These are phyloP conservation scores for Fragum whitleyi DNA, from an alignment of 2,888 invertebrate genomes.

Conservation along the genomic window DNA sequence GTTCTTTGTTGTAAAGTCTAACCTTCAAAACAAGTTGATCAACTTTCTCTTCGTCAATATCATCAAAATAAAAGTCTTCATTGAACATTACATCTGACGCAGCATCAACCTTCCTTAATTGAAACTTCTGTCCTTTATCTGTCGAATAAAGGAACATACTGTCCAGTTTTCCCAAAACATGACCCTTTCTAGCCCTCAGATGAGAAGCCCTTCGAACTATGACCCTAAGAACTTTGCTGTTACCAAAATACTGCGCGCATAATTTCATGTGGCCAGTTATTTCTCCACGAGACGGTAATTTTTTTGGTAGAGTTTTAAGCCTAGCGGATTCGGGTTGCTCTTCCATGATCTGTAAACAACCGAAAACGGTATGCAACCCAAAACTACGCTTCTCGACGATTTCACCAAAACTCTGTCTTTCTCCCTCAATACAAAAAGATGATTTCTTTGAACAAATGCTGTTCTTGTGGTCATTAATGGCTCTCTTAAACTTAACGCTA, in stretches of 20 bases:
- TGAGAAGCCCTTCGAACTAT: not conserved
- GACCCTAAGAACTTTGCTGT: not conserved
- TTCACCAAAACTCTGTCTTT: too few species aligned
- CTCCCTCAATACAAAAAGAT: too few species aligned
- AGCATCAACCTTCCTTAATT: not conserved
- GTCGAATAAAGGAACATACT: not conserved
- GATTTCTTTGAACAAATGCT: too few species aligned
- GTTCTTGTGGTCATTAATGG: too few species aligned
- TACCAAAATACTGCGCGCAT: not conserved
- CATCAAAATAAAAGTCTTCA: slow-evolving; percentile 1
- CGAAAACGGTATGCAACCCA: too few species aligned
- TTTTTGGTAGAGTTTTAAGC: not conserved
- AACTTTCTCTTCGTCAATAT: slow-evolving; percentile 11
- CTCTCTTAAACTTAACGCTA: too few species aligned
- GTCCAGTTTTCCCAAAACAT: not conserved
- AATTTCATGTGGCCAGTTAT: slow-evolving; percentile 2
- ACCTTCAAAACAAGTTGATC: not conserved
- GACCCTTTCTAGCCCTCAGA: not conserved
- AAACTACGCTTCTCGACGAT: too few species aligned
- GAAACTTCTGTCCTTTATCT: not conserved
- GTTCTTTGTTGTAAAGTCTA: not conserved
- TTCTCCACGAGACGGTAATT: not conserved
- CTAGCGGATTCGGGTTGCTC: too few species aligned
- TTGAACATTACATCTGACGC: not conserved
- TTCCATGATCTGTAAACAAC: too few species aligned